Base-by-base conservation (phyloP, 2,888 invertebrate genomes). In the Hemaris fuciformis region DNA sequence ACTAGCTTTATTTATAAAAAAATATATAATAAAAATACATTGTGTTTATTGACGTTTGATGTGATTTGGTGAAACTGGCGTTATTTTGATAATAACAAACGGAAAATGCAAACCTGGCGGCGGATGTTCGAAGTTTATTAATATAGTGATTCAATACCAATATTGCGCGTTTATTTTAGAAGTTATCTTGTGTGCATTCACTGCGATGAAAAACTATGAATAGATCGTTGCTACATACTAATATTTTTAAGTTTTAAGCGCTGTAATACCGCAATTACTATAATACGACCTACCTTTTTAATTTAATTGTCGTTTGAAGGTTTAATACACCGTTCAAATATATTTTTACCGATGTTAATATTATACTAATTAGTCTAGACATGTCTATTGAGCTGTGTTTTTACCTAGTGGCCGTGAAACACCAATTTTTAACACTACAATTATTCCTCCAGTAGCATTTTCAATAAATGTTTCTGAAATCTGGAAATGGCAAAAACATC, bases 41-140 rank as follows among this genome's bases (percentile, higher is more conserved):
- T n/a, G n/a, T n/a, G n/a, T n/a, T n/a, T n/a, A n/a, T 13, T 34
- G 2, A 34, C 2, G 13, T 34, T 13, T 34, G 8, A 7, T 6
- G 13, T 8, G 13, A 34, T 34, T 34, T 20, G 10, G 8, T 20
- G 8, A 3, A 42, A 20, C 43, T 43, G 10, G 3, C 43, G 18
- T 20, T 43, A 43, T 43, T 43, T 20, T 20, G 8, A 20, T 43
- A 20, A 20, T 43, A 43, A 60, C 58, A 59, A 61, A 58, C 60
- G 63, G 46, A 43, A 43, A 20, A 43, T 20, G 43, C 18, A 43
- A 43, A 43, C 43, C 43, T 18, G 3, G 20, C 43, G 20, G 20
- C 43, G 20, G 43, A 18, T 43, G 43, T 20, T 43, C 20, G 2
- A 10, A 20, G 20, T 43, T 43, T 43, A 43, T 43, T 43, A 43